Evolutionary conservation across 2,888 invertebrate species (phyloP).

Genomic region (Eristalis intricaria): DNA sequence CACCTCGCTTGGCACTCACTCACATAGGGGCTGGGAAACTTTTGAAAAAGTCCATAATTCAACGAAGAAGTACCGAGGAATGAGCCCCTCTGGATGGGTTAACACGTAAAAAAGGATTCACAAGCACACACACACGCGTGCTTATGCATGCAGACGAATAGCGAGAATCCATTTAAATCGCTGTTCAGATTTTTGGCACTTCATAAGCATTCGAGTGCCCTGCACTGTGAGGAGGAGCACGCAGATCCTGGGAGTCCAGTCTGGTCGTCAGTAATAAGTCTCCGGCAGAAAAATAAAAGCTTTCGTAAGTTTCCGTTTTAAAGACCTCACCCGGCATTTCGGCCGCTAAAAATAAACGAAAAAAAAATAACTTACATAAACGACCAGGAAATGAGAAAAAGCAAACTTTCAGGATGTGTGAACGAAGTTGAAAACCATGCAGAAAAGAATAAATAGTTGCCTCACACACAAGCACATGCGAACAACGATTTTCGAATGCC

Average conservation of each 20-base stretch:
- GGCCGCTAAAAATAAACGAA: background rate
- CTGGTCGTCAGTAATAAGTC: constrained; percentile 66
- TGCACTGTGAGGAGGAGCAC: constrained; percentile 19
- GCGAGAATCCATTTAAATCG: constrained; percentile 63
- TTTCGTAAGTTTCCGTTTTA: constrained; percentile 58
- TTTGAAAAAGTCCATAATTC: constrained; percentile 67
- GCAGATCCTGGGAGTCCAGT: constrained; percentile 22
- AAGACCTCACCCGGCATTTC: constrained; percentile 48
- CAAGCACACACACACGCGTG: constrained; percentile 2
- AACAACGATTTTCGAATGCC: constrained; percentile 6
- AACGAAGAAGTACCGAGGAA: constrained; percentile 45
- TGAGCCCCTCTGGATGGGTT: background rate
- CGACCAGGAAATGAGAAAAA: constrained; percentile 64
- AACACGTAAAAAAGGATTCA: constrained; percentile 1
- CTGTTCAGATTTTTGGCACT: constrained; percentile 70
- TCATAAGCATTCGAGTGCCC: constrained; percentile 67
- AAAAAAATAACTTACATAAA: constrained; percentile 55
- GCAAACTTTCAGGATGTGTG: constrained; percentile 67
- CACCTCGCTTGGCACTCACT: constrained; percentile 71
- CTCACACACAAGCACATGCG: constrained; percentile 2
- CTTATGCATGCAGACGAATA: constrained; percentile 12
- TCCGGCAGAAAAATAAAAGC: constrained; percentile 57
- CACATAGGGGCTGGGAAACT: constrained; percentile 51
- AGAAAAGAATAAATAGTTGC: constrained; percentile 45
- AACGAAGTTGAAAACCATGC: constrained; percentile 48